Base-by-base conservation (phyloP, 2,113 vertebrate species). In the Phasianus colchicus region DNA sequence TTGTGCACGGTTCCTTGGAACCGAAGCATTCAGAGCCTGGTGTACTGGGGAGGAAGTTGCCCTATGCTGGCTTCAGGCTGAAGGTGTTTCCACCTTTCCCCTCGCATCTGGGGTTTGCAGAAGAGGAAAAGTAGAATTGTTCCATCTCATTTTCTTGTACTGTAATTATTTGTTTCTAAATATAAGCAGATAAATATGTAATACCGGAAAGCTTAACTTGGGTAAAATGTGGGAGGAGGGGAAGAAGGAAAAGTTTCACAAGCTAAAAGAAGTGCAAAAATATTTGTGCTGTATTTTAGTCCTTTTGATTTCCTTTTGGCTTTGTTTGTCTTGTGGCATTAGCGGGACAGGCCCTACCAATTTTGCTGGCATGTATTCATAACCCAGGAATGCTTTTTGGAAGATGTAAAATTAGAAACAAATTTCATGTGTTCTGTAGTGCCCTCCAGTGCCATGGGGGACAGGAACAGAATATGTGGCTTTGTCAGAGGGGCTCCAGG, bases 401-500 rank as follows among this genome's bases (percentile, higher is more conserved):
- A 98, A 98, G 98, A 98, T 95, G 95, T 98, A 98, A 99, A 99
- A 99, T 99, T 99, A 98, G 98, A 99, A 98, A 98, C 98, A 99
- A 99, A 99, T 99, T 98, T 98, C 95, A 96, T 98, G 98, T 98
- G 98, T 98, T 98, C 97, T 97, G 96, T 85, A 95, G 94, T 98
- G 98, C 98, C 98, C 98, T 98, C 97, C 97, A 86, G 97, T 96
- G 93, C 97, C 97, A 95, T 94, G 96, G 94, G 98, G 97, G 97
- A 98, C 97, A 98, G 98, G 96, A 98, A 98, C 96, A 97, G 95
- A 97, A 90, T 89, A 22, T 84, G 89, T 97, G 96, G 98, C 98
- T 98, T 98, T 99, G 98, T 99, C 97, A 92, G 76, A 92, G 97
- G 88, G 98, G 98, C 97, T 98, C 96, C 97, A 96, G 97, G 98